A percentile compares a stretch with the other conserved stretches of the same genome.
Evolutionary conservation across 2,888 invertebrate genomes (phyloP).

Genomic region (Branchellion lobata): DNA sequence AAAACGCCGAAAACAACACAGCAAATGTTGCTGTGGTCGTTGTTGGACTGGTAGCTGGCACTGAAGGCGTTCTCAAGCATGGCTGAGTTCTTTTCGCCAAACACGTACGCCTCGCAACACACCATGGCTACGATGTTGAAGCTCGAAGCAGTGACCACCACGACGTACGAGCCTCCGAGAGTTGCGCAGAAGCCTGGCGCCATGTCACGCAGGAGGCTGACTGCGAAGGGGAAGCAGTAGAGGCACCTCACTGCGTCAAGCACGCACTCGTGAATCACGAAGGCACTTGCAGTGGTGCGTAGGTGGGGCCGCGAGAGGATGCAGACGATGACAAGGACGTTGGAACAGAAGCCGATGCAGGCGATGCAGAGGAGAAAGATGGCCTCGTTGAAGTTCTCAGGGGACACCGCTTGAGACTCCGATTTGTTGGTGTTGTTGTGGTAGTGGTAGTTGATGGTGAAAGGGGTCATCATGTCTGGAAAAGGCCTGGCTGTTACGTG

Average conservation of each 20-base stretch:
- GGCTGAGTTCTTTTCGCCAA: constrained; percentile 58
- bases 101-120: constrained; percentile 61
- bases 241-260: constrained; percentile 60
- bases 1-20: constrained; percentile 61
- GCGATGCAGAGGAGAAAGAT: constrained; percentile 59
- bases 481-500: too few relatives aligned
- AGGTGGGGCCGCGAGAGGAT: constrained; percentile 56
- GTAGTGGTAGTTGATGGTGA: too few relatives aligned
- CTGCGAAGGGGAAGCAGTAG: constrained; percentile 61
- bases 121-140: constrained; percentile 63
- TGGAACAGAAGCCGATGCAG: constrained; percentile 58
- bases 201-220: constrained; percentile 57
- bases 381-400: constrained; percentile 56
- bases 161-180: constrained; percentile 60
- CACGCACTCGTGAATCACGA: constrained; percentile 60
- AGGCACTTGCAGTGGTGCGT: constrained; percentile 60
- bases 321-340: constrained; percentile 57
- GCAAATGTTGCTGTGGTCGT: constrained; percentile 56
- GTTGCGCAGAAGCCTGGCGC: constrained; percentile 58
- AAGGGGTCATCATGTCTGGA: too few relatives aligned
- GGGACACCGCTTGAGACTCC: neutral
- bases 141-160: constrained; percentile 60
- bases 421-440: constrained; percentile 1
- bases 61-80: constrained; percentile 52
- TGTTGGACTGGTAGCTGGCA: constrained; percentile 41